A percentile compares a stretch with the other conserved stretches of the same genome.
phyloP scores from a whole-genome alignment of 2,113 vertebrate genomes.

The Zosterops borbonicus region DNA sequence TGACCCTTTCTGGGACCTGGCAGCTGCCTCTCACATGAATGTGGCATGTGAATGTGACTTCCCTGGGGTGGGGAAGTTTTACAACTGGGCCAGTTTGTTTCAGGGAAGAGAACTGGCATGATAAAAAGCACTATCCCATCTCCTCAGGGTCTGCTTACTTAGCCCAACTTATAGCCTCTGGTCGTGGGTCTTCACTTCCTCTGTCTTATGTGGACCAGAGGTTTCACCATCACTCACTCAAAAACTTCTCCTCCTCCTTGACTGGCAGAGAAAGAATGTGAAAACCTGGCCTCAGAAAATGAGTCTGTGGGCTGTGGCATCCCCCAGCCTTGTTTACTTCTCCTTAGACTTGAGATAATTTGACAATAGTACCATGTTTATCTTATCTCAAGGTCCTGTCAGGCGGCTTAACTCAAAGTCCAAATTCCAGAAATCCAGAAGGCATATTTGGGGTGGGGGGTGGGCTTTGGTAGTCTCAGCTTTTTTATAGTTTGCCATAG shows the following conservation, averaged over 20 bases:
- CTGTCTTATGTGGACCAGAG: background rate
- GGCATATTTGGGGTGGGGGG: background rate
- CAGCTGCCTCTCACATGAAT: background rate
- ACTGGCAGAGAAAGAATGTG: background rate
- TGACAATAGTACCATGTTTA: background rate
- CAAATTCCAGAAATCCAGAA: background rate
- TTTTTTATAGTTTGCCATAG: background rate
- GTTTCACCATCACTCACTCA: background rate
- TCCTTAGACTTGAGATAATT: background rate
- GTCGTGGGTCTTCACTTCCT: background rate
- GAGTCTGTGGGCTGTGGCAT: background rate
- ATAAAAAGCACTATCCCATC: background rate
- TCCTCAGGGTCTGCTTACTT: background rate
- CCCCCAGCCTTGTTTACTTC: background rate
- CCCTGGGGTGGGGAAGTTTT: background rate
- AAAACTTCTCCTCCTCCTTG: background rate
- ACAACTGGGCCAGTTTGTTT: background rate
- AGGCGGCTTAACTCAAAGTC: background rate
- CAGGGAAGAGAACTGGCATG: background rate
- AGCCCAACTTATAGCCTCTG: background rate
- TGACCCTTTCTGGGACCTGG: background rate
- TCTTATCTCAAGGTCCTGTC: background rate
- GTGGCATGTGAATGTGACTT: accelerated
- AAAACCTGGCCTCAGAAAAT: background rate
- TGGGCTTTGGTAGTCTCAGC: background rate